These are phyloP conservation scores for Gryon sp. DNA, from an alignment of 1,140 invertebrate genomes.

Conservation along the genomic window DNA sequence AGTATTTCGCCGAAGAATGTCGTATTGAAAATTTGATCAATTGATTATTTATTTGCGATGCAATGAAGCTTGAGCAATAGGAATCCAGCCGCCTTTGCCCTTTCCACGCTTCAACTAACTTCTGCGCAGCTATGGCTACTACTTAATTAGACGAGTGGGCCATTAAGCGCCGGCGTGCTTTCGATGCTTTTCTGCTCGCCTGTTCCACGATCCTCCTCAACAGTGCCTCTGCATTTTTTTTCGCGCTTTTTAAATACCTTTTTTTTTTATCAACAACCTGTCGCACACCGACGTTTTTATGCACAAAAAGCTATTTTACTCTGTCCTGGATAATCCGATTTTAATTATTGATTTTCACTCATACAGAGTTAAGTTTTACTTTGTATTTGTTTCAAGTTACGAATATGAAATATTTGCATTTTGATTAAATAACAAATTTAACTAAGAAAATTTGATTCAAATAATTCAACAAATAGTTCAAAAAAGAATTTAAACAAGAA, in stretches of 20 bases:
- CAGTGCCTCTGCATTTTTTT: conserved; percentile 42
- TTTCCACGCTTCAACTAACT: conserved; percentile 11
- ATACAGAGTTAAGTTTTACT: too few species aligned
- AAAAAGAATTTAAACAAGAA: too few species aligned
- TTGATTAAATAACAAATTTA: too few species aligned
- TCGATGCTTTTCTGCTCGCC: conserved; percentile 26
- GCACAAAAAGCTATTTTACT: conserved; percentile 13
- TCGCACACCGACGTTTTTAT: not conserved
- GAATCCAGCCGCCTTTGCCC: not conserved
- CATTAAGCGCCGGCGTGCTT: conserved; percentile 39
- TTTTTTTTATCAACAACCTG: conserved; percentile 31
- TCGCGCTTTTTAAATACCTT: conserved; percentile 30
- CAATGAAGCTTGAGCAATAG: not conserved
- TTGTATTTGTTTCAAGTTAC: too few species aligned
- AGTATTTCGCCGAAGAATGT: too few species aligned
- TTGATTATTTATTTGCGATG: too few species aligned
- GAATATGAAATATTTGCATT: too few species aligned
- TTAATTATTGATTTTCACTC: too few species aligned
- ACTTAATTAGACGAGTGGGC: conserved; percentile 56
- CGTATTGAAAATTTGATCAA: too few species aligned
- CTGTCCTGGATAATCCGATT: not conserved
- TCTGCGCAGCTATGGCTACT: conserved; percentile 36
- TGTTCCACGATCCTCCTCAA: conserved; percentile 41
- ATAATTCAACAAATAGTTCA: too few species aligned
- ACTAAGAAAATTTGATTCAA: too few species aligned